These are phyloP conservation scores for Apaloderma vittatum DNA, from an alignment of 2,113 vertebrate genomes.

Conservation along the genomic window DNA sequence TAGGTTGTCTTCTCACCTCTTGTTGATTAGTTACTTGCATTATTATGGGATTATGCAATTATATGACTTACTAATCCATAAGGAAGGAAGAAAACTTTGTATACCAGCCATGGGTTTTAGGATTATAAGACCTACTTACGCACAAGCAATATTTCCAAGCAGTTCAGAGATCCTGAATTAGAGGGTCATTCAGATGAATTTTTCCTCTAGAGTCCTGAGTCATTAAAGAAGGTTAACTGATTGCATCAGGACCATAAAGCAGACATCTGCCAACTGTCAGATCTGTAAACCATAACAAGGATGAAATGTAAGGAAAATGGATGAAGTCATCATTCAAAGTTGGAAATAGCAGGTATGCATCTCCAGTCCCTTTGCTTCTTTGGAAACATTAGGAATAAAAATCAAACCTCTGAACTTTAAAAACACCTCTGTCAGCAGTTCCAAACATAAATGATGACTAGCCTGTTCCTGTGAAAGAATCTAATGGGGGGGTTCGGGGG, in stretches of 20 bases:
- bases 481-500: background rate
- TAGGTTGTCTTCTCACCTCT: background rate
- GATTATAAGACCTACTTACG: background rate
- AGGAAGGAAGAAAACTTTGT: background rate
- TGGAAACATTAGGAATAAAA: background rate
- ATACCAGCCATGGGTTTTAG: background rate
- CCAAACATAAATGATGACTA: background rate
- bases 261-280: background rate
- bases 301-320: background rate
- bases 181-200: background rate
- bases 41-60: background rate
- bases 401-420: background rate
- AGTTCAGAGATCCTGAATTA: background rate
- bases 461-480: background rate
- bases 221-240: background rate
- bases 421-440: background rate
- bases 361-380: background rate
- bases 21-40: background rate
- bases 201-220: background rate
- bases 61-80: background rate
- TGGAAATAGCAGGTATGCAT: rapidly evolving
- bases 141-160: background rate
- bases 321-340: background rate
- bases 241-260: background rate
- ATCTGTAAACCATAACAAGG: background rate